phyloP scores from a whole-genome alignment of 2,888 invertebrate genomes.

The Mythimna loreyi region DNA sequence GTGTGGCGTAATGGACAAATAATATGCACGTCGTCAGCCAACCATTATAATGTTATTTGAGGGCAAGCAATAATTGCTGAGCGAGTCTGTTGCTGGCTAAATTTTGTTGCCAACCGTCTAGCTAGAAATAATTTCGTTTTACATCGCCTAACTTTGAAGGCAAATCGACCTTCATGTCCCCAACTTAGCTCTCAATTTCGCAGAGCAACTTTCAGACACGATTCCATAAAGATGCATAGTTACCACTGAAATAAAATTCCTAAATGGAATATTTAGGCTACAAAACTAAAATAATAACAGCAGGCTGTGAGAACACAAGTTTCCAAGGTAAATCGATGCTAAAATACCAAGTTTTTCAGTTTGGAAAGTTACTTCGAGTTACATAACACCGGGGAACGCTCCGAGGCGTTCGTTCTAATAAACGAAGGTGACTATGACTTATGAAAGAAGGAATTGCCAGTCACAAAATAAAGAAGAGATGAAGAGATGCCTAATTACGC shows the following conservation, averaged over 20 bases:
- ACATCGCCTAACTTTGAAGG: constrained; percentile 36
- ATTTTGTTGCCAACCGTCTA: constrained; percentile 62
- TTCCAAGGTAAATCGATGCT: constrained; percentile 57
- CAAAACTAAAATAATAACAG: constrained; percentile 50
- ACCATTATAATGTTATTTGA: constrained; percentile 88
- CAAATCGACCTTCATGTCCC: constrained; percentile 33
- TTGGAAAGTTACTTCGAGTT: constrained; percentile 43
- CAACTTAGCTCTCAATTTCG: constrained; percentile 30
- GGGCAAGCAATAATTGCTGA: constrained; percentile 80
- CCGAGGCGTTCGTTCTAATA: constrained; percentile 51
- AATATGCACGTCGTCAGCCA: constrained; percentile 79
- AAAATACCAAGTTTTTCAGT: constrained; percentile 53
- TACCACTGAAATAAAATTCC: constrained; percentile 35
- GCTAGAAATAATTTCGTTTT: constrained; percentile 63
- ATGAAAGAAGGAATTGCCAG: constrained; percentile 43
- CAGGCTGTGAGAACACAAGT: constrained; percentile 40
- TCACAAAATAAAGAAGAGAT: constrained; percentile 50
- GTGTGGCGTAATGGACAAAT: constrained; percentile 84
- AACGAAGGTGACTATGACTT: constrained; percentile 52
- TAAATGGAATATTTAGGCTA: constrained; percentile 51
- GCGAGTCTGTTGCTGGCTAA: constrained; percentile 70
- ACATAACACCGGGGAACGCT: constrained; percentile 45
- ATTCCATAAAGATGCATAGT: constrained; percentile 41
- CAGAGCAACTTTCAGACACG: constrained; percentile 31
- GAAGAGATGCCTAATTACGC: constrained; percentile 65